Conservation (phyloP, 2,797 vertebrate species). For the Antennarius maculatus region DNA sequence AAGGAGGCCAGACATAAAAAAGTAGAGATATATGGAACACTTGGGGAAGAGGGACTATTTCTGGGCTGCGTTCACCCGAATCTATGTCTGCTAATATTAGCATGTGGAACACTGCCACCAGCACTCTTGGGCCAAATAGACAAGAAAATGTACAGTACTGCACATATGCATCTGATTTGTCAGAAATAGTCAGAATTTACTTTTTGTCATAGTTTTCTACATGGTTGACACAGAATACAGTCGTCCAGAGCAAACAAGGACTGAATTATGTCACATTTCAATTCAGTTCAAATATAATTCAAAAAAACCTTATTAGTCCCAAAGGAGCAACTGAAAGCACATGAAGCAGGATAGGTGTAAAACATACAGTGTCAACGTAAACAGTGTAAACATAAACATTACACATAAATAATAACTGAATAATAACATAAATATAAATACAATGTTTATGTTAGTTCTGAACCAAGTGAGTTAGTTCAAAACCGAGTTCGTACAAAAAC, state of each 20-base stretch:
- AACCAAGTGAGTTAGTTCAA: too few species aligned
- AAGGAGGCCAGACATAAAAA: slow-evolving; percentile 75
- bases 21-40: slow-evolving; percentile 54
- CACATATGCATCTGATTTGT: slow-evolving; percentile 44
- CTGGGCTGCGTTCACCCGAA: slow-evolving; percentile 45
- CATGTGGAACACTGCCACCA: slow-evolving; percentile 42
- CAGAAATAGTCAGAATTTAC: slow-evolving; percentile 21
- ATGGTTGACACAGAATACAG: slow-evolving; percentile 45
- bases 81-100: slow-evolving; percentile 61
- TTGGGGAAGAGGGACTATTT: slow-evolving; percentile 60
- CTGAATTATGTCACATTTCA: background rate
- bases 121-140: slow-evolving; percentile 34
- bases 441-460: too few species aligned
- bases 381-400: too few species aligned
- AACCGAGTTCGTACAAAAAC: too few species aligned
- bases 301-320: too few species aligned
- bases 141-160: slow-evolving; percentile 13
- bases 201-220: slow-evolving; percentile 25
- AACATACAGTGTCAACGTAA: too few species aligned
- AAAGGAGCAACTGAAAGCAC: too few species aligned
- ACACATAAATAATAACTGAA: too few species aligned
- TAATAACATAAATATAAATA: too few species aligned
- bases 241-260: background rate
- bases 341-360: too few species aligned
- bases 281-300: too few species aligned